These are phyloP conservation scores for Lytechinus variegatus DNA, from an alignment of 35 echinoderm and acorn worm genomes.

Conservation along the genomic window DNA sequence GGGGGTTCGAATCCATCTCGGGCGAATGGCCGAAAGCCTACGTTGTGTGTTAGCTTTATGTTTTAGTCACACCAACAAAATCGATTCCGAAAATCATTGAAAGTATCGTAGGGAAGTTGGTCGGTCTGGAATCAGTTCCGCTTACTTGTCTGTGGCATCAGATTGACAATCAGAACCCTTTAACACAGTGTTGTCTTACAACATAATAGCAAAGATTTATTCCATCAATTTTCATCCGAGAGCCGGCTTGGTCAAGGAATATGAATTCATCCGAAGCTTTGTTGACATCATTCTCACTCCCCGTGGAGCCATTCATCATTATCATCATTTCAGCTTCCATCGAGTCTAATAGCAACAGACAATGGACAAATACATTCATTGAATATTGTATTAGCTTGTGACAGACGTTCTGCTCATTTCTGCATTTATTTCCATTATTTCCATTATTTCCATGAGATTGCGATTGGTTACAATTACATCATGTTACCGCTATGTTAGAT, in stretches of 20 bases:
- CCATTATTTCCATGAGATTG: neutral
- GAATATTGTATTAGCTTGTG: neutral
- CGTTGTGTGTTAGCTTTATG: no score
- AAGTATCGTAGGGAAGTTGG: no score
- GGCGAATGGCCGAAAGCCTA: no score
- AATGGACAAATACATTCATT: neutral
- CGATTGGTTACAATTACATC: neutral
- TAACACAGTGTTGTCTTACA: neutral
- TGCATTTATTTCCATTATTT: neutral
- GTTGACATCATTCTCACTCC: neutral
- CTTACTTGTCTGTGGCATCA: neutral
- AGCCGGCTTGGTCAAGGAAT: neutral
- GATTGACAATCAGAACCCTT: neutral
- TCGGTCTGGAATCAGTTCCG: no score
- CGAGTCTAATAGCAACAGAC: neutral
- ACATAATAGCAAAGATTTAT: neutral
- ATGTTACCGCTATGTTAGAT: neutral
- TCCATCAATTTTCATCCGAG: neutral
- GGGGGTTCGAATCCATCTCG: no score
- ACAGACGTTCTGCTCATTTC: neutral
- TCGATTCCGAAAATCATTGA: no score
- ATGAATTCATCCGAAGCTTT: neutral
- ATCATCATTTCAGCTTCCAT: neutral
- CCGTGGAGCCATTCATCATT: neutral
- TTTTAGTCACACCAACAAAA: no score